Percentiles rank a stretch among this genome's conserved stretches.
Evolutionary conservation across 2,888 invertebrate species (phyloP).

Genomic region (Sericinus montela): DNA sequence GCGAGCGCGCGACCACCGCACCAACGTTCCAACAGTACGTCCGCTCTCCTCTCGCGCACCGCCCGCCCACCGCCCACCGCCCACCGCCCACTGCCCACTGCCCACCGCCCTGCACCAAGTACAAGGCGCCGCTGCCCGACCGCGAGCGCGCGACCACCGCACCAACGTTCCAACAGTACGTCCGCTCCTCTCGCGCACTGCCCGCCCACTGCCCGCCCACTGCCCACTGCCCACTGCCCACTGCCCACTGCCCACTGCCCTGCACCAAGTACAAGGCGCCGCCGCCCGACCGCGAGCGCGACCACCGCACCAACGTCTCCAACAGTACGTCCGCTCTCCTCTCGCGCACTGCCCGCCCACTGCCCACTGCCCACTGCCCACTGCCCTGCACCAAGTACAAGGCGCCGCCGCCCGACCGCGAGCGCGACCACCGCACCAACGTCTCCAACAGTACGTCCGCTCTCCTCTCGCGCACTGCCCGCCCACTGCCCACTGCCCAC

Average conservation of each 20-base stretch:
- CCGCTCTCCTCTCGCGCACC: slow-evolving; percentile 81
- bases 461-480: slow-evolving; percentile 72
- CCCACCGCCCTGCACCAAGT: slow-evolving; percentile 88
- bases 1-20: not conserved
- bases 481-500: too few species aligned
- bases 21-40: not conserved
- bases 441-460: not conserved
- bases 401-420: too few species aligned
- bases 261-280: too few species aligned
- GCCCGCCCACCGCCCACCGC: slow-evolving; percentile 98
- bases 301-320: not conserved
- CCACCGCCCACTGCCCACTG: slow-evolving; percentile 93
- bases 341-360: slow-evolving; percentile 71
- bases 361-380: slow-evolving; percentile 81
- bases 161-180: slow-evolving; percentile 91
- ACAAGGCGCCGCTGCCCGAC: slow-evolving; percentile 81
- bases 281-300: too few species aligned
- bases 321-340: not conserved
- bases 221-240: slow-evolving; percentile 62
- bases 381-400: slow-evolving; percentile 73
- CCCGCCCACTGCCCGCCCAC: too few species aligned
- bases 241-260: slow-evolving; percentile 51
- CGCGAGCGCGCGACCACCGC: slow-evolving; percentile 93
- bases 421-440: too few species aligned
- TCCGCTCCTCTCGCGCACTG: slow-evolving; percentile 89